Percentiles rank a stretch among this genome's conserved stretches.
phyloP scores from a whole-genome alignment of 2,888 invertebrate species.

The Mythimna vitellina region DNA sequence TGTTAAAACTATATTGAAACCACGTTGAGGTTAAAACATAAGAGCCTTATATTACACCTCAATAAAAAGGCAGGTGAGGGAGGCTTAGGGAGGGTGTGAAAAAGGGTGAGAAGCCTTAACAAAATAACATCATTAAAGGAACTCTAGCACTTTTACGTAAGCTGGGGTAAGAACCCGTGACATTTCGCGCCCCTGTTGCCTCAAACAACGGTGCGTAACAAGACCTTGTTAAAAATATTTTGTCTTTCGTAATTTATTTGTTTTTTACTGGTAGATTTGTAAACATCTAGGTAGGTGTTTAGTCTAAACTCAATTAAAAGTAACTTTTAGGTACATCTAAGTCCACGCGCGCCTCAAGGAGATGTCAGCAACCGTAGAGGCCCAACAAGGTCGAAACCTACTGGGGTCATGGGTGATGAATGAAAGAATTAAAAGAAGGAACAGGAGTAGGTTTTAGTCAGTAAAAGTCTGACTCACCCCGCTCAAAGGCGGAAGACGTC shows the following conservation, averaged over 20 bases:
- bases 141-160: constrained; percentile 52
- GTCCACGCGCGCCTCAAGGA: too few species aligned
- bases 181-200: constrained; percentile 23
- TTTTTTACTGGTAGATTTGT: neutral
- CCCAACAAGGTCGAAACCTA: too few species aligned
- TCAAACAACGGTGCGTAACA: constrained; percentile 32
- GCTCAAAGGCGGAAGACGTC: too few species aligned
- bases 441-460: too few species aligned
- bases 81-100: constrained; percentile 40
- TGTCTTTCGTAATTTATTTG: neutral
- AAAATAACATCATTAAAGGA: constrained; percentile 59
- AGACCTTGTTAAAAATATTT: constrained; percentile 41
- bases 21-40: constrained; percentile 5
- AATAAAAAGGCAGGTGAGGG: constrained; percentile 27
- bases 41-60: constrained; percentile 10
- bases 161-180: constrained; percentile 41
- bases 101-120: constrained; percentile 41
- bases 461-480: too few species aligned
- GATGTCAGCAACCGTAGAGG: too few species aligned
- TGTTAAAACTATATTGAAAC: neutral
- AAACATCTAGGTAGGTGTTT: too few species aligned
- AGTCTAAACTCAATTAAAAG: too few species aligned
- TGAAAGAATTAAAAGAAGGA: too few species aligned
- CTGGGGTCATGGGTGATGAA: too few species aligned
- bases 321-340: too few species aligned